A percentile compares a stretch with the other conserved stretches of the same genome.
Evolutionary conservation across 2,113 vertebrate genomes (phyloP).

Genomic region (Scolopax mira): DNA sequence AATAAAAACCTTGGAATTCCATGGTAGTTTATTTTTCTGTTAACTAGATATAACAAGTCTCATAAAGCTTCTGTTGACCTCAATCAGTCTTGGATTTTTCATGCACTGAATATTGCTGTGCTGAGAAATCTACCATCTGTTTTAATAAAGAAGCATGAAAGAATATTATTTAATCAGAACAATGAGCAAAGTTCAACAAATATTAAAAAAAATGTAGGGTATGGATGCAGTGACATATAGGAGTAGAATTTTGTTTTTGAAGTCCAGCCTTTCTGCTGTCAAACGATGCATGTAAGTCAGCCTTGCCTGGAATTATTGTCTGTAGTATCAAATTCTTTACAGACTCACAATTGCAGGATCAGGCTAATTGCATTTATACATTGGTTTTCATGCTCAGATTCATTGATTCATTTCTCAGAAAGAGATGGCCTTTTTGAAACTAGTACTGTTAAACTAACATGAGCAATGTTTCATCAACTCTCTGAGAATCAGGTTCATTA

Average conservation of each 20-base stretch:
- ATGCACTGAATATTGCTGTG: neutral
- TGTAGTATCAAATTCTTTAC: neutral
- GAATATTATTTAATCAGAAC: neutral
- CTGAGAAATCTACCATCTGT: neutral
- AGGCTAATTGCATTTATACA: neutral
- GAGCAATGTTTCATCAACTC: neutral
- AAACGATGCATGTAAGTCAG: neutral
- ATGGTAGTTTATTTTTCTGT: neutral
- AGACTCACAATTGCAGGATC: neutral
- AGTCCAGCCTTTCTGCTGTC: neutral
- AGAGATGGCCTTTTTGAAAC: conserved; percentile 47
- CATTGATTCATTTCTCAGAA: conserved; percentile 27
- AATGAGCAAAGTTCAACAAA: neutral
- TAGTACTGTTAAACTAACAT: conserved; percentile 33
- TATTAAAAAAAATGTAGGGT: neutral
- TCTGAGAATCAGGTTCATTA: neutral
- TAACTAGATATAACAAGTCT: neutral
- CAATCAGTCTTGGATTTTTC: neutral
- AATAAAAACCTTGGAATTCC: neutral
- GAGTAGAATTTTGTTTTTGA: neutral
- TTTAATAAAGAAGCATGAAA: neutral
- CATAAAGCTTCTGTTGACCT: neutral
- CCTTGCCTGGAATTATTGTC: neutral
- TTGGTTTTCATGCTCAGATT: conserved; percentile 20
- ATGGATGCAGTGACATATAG: neutral